Percentiles rank a stretch among this genome's conserved stretches.
Conservation (phyloP, 1,140 invertebrate species). For the Ips typographus region DNA sequence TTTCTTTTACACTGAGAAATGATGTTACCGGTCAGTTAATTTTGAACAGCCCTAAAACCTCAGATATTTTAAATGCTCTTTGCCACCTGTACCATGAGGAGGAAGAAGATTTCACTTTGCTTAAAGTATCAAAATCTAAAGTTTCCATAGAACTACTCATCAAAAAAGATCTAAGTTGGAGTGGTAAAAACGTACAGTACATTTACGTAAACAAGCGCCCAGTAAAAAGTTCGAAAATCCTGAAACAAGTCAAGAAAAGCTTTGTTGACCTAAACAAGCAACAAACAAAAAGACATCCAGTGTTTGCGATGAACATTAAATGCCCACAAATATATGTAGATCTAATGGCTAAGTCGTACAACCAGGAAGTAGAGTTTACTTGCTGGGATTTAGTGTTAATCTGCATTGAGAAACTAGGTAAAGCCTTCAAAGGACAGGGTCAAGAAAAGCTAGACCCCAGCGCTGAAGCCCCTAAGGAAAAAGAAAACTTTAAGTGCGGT, state of each 20-base stretch:
- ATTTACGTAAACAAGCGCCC: conserved; percentile 65
- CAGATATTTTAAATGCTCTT: conserved; percentile 57
- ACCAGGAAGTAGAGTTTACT: conserved; percentile 63
- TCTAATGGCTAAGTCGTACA: conserved; percentile 56
- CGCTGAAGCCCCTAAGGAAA: background rate
- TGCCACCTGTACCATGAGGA: conserved; percentile 56
- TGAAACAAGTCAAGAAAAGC: conserved; percentile 54
- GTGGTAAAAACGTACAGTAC: conserved; percentile 58
- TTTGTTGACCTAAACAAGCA: conserved; percentile 40
- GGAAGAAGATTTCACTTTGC: conserved; percentile 53
- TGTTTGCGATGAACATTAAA: conserved; percentile 63
- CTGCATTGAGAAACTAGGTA: conserved; percentile 57
- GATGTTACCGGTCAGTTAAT: conserved; percentile 59
- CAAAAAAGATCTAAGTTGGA: conserved; percentile 52
- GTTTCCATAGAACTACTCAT: conserved; percentile 60
- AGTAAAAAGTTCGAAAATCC: conserved; percentile 57
- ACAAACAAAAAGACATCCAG: conserved; percentile 52
- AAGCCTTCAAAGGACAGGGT: conserved; percentile 27
- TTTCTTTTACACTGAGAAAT: conserved; percentile 64
- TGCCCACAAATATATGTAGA: conserved; percentile 62
- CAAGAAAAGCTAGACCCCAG: background rate
- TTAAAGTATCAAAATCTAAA: conserved; percentile 55
- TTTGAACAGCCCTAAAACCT: conserved; percentile 59
- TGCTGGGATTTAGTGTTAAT: conserved; percentile 58
- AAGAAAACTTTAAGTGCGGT: conserved; percentile 37